Evolutionary conservation across 2,888 invertebrate species (phyloP), one percentile per base, ranked within the genome.

Genomic region (Drosophila nr. medialis): DNA sequence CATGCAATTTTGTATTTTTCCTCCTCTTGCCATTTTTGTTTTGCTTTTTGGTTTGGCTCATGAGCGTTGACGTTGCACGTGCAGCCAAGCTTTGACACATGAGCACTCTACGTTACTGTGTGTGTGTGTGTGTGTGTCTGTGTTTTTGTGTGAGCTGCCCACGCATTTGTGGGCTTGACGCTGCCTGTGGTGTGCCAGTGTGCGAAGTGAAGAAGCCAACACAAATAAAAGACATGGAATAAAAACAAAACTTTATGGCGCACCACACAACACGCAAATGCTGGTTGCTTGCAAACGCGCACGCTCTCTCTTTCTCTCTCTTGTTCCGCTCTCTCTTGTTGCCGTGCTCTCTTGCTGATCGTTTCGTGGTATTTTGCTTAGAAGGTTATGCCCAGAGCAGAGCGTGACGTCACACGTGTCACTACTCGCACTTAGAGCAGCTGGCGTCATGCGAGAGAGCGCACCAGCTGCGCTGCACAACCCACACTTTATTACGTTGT

Each of bases 211-310:
- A 80, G 80, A 80, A 80, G 80, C 80, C 80, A 80, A 79, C 64
- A 53, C 66, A 79, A 80, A 80, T 65, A 80, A 76, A 80, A 73
- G 81, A 80, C 74, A 80, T 60, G 69, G 74, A 80, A 77, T 79
- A 80, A 80, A 80, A 80, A 80, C 80, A 80, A 80, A 80, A 80
- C 71, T 80, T 80, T 77, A 80, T 61, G 74, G 77, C 76, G 59
- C 67, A 62, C 72, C 71, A 64, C 70, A 80, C 58, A 55, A 49
- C 29, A n/a, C 53, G 62, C 62, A 51, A 66, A 51, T 49, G 65
- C 30, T 72, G 68, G 49, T 70, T 36, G 32, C 53, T 48, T 68
- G 24, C 64, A 45, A 45, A 24, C 73, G 38, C 30, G 21, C 53
- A 15, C 42, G 5, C 45, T 2, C 67, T 58, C 53, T 40, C 32